Base-by-base conservation (phyloP, 2,113 vertebrate species). In the Petrocephalus microphthalmus region DNA sequence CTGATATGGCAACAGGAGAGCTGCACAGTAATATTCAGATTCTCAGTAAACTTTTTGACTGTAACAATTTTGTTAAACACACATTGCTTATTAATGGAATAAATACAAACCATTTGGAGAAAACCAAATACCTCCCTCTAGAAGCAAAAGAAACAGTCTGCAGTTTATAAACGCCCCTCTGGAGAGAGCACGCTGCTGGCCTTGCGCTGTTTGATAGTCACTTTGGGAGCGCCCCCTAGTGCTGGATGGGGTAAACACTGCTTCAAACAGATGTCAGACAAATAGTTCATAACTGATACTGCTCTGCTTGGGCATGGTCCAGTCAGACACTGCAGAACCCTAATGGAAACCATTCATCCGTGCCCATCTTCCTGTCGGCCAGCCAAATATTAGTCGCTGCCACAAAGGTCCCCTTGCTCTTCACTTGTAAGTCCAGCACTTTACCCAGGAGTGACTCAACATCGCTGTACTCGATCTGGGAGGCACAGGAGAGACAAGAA, bases 351-450 rank as follows among this genome's bases (percentile, higher is more conserved):
- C 96, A 97, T 60, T 90, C 93, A 87, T 96, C 96, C 92, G 94
- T 94, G 88, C 96, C 92, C 19, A 97, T 92, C 22, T 87, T 84
- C 85, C 95, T 88, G 0, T 91, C 90, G 33, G 92, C 94, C 92
- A 97, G 94, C 25, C 89, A 94, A 57, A 97, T 95, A 91, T 94
- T 96, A 88, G 96, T 92, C 20, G 95, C 94, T 86, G 94, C 96
- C 88, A 98, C 91, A 42, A 96, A 96, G 0, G 86, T 82, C 86
- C 94, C 95, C 92, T 91, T 97, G 92, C 96, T 97, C 92, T 97
- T 97, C 90, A 98, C 96, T 2, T 94, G 94, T 33, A 97, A 94
- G 90, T 96, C 95, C 93, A 99, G 93, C 25, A 96, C 84, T 29
- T 5, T 93, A 89, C 95, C 95, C 71, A 93, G 89, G 51, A 97